phyloP scores from a whole-genome alignment of 2,888 invertebrate genomes.

The Glaucopsyche alexis region DNA sequence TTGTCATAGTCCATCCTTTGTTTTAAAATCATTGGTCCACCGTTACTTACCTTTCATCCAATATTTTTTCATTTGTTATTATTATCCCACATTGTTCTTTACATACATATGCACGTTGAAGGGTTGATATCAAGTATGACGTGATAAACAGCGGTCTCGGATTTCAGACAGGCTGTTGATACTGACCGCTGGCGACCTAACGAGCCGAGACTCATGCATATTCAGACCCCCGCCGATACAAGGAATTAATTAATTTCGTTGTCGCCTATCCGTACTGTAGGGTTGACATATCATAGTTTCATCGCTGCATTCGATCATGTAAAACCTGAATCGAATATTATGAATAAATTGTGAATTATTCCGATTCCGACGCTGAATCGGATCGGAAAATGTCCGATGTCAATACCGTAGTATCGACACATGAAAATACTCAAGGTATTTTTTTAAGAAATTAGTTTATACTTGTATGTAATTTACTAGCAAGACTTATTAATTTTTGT shows the following conservation, averaged over 20 bases:
- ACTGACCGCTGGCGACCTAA: constrained; percentile 71
- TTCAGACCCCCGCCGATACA: constrained; percentile 54
- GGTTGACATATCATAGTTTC: background rate
- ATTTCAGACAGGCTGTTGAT: constrained; percentile 60
- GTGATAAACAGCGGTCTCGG: constrained; percentile 37
- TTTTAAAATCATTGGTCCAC: too few species aligned
- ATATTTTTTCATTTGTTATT: too few species aligned
- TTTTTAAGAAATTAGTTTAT: too few species aligned
- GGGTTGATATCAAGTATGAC: constrained; percentile 31
- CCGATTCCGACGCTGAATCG: background rate
- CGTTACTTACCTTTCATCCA: too few species aligned
- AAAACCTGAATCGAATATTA: background rate
- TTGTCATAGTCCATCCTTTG: too few species aligned
- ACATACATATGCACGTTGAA: background rate
- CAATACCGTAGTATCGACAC: too few species aligned
- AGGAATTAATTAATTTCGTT: constrained; percentile 65
- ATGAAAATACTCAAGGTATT: too few species aligned
- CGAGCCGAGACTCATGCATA: constrained; percentile 75
- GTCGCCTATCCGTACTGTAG: constrained; percentile 42
- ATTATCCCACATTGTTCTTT: background rate
- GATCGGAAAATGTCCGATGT: too few species aligned
- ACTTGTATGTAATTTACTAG: too few species aligned
- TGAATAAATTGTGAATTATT: background rate
- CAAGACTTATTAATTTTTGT: too few species aligned
- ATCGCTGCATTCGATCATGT: background rate